Evolutionary conservation across 2,888 invertebrate species (phyloP).

Genomic region (Microchrysa polita): DNA sequence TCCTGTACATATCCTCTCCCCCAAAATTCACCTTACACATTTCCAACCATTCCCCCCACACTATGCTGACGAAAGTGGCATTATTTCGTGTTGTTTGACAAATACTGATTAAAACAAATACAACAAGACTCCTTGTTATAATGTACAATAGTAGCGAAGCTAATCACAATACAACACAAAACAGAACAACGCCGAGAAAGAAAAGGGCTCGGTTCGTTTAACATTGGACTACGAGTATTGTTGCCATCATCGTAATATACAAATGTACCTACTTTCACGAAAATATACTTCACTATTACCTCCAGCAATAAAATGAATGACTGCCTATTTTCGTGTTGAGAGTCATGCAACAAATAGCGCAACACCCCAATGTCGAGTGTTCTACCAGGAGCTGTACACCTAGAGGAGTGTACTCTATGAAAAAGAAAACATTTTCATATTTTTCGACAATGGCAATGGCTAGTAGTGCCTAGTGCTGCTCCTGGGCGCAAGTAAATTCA

Average conservation of each 20-base stretch:
- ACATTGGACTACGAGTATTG: neutral
- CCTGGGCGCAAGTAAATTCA: no score
- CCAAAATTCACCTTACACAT: no score
- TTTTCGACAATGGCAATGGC: neutral
- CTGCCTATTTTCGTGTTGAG: neutral
- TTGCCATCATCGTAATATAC: conserved; percentile 3
- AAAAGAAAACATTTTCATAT: no score
- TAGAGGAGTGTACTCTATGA: no score
- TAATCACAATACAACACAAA: neutral
- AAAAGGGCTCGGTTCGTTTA: neutral
- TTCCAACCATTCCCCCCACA: no score
- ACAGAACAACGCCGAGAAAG: no score
- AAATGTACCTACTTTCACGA: neutral
- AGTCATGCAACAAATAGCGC: neutral
- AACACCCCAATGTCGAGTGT: no score
- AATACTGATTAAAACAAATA: conserved; percentile 3
- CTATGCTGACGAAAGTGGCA: neutral
- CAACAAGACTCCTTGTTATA: neutral
- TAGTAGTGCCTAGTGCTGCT: no score
- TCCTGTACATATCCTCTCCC: no score
- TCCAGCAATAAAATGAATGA: neutral
- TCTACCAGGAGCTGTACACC: no score
- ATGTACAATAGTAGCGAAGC: neutral
- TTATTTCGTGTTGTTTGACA: neutral
- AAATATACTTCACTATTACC: neutral